Evolutionary conservation across 2,113 vertebrate species (phyloP), one percentile per base, ranked within the genome.

Genomic region (Scortum barcoo): DNA sequence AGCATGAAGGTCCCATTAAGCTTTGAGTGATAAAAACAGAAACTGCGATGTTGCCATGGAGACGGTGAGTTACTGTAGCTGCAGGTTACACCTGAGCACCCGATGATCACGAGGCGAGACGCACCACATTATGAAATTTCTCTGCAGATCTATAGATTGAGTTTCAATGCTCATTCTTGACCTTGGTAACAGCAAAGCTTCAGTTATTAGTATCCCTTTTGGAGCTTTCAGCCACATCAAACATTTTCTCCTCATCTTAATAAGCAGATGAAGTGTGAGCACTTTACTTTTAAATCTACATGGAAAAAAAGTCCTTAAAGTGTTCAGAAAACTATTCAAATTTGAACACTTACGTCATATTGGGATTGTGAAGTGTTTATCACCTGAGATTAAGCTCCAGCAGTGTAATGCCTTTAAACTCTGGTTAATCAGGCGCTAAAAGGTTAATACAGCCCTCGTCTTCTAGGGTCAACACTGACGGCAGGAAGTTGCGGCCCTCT

Each of bases 401-500:
- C 36, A 22, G 13, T 9, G 12, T 14, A 38, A 5, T 5, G 16
- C n/a, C 60, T 6, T 11, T 28, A 42, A 1, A 4, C 42, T 42
- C 33, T 28, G 9, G 36, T 36, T 63, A 63, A 54, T 19, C 38
- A 28, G 10, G 16, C 42, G 70, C 9, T 56, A 6, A 17, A n/a
- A 30, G 44, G 48, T 71, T 50, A 83, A 81, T 19, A 42, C 44
- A 65, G 56, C 12, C 24, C 1, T 12, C 26, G 30, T 82, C 57
- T 63, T 85, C 69, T 20, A 63, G 57, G 67, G 67, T 78, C 50
- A 40, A 58, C 71, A 53, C 9, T 40, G 9, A 9, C 61, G 72
- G 77, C 66, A 12, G 79, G 74, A 63, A 44, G 60, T 75, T 19
- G 57, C n/a, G 57, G 72, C 54, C 61, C 83, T 79, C 38, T 26